phyloP scores from a whole-genome alignment of 2,113 vertebrate species.

The Notarius quadriscutis region DNA sequence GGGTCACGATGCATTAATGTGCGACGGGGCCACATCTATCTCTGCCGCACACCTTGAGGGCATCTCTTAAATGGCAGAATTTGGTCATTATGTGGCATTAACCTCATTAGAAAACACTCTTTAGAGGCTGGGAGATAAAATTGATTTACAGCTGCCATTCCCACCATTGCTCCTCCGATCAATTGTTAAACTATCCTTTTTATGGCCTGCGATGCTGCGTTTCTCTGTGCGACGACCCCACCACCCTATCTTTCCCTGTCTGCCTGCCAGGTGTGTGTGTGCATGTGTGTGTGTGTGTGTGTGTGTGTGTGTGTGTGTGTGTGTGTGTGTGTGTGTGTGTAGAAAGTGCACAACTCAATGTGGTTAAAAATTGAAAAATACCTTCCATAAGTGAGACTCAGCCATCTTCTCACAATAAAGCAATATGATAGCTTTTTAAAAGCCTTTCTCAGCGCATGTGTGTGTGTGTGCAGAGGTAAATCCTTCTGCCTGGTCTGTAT shows the following conservation, averaged over 20 bases:
- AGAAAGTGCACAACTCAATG: conserved; percentile 31
- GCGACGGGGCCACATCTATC: conserved; percentile 73
- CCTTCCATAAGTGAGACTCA: conserved; percentile 56
- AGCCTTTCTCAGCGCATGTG: conserved; percentile 36
- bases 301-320: conserved; percentile 35
- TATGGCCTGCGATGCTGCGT: conserved; percentile 68
- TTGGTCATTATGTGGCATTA: conserved; percentile 83
- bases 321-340: conserved; percentile 29
- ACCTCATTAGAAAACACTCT: conserved; percentile 86
- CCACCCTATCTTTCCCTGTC: conserved; percentile 55
- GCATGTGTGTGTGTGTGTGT: conserved; percentile 36
- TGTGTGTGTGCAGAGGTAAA: conserved; percentile 57
- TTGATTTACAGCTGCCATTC: conserved; percentile 85
- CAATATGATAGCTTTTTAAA: conserved; percentile 60
- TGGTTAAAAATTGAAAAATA: conserved; percentile 62
- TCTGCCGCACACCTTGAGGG: conserved; percentile 77
- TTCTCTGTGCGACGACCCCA: conserved; percentile 57
- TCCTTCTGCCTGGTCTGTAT: conserved; percentile 28
- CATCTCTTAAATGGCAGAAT: conserved; percentile 79
- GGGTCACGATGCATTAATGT: conserved; percentile 62
- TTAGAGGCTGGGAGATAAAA: conserved; percentile 82
- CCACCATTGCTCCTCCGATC: conserved; percentile 78
- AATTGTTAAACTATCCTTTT: conserved; percentile 82
- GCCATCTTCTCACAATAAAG: conserved; percentile 59
- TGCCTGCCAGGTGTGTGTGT: conserved; percentile 62